A percentile compares a stretch with the other conserved stretches of the same genome.
Conservation (phyloP, 2,113 vertebrate genomes). For the Leiothrix lutea region DNA sequence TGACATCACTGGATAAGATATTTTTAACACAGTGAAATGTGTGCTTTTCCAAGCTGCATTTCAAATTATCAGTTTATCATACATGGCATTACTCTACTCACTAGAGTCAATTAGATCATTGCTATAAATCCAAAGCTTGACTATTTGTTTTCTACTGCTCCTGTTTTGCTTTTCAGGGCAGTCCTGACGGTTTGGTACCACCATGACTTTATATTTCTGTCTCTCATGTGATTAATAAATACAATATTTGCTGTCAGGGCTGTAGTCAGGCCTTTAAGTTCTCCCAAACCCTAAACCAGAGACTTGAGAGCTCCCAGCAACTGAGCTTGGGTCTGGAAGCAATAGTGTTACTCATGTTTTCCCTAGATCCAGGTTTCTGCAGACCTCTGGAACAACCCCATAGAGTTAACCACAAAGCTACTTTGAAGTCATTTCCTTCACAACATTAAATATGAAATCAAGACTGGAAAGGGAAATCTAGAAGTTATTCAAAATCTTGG, state of each 20-base stretch:
- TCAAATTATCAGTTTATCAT: not conserved
- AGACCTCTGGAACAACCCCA: slow-evolving; percentile 48
- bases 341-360: not conserved
- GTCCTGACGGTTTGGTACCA: not conserved
- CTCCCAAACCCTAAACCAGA: not conserved
- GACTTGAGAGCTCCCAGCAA: not conserved
- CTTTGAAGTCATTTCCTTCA: not conserved
- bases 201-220: not conserved
- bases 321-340: slow-evolving; percentile 12
- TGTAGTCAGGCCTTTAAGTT: not conserved
- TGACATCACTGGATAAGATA: not conserved
- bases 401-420: not conserved
- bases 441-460: not conserved
- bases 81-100: not conserved
- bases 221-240: not conserved
- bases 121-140: not conserved
- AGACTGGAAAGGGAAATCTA: not conserved
- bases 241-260: not conserved
- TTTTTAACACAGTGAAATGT: not conserved
- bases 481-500: not conserved
- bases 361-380: not conserved
- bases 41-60: not conserved
- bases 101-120: not conserved
- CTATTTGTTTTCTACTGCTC: slow-evolving; percentile 1
- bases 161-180: not conserved